Base-by-base conservation (phyloP, 2,113 vertebrate genomes). In the Cyanocitta stelleri region DNA sequence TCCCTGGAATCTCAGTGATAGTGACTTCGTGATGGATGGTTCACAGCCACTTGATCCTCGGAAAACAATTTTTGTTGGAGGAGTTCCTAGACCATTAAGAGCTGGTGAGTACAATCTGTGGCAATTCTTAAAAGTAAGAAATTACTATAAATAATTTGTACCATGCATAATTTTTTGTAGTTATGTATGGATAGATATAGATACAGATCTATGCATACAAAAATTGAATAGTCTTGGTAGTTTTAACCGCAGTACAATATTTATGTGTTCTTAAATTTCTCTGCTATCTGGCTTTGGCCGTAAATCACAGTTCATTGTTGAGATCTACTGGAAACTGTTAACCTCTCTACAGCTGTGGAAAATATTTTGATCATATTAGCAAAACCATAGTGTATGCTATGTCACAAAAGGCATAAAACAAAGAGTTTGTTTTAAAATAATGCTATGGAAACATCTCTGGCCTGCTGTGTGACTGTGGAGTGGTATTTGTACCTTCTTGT, bases 41-140 rank as follows among this genome's bases (percentile, higher is more conserved):
- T 99, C 99, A 21, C 99, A 99, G 96, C 99, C 99, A 0, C 98
- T 99, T 39, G 99, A 99, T 98, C 99, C 99, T 62, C 98, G 99
- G 90, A 99, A 99, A 98, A 99, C 99, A 91, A 99, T 99, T 98
- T 99, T 99, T 98, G 99, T 99, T 96, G 99, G 99, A 73, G 99
- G 99, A 21, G 99, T 99, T 61, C 99, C 99, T 74, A 98, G 99
- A 71, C 99, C 99, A 5, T 96, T 99, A 89, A 98, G 99, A 98
- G 99, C 99, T 95, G 99, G 99, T 99, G 95, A 98, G 97, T 96
- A 73, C 37, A 90, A 87, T 83, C 18, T 75, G 8, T 77, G 43
- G 6, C 56, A 64, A 2, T 48, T 82, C 59, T 84, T 49, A 49
- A 21, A 91, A 85, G 18, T 59, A 55, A 32, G 21, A 75, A 22